A percentile compares a stretch with the other conserved stretches of the same genome.
Conservation (phyloP, 2,888 invertebrate species). For the Thysanoteuthis rhombus region DNA sequence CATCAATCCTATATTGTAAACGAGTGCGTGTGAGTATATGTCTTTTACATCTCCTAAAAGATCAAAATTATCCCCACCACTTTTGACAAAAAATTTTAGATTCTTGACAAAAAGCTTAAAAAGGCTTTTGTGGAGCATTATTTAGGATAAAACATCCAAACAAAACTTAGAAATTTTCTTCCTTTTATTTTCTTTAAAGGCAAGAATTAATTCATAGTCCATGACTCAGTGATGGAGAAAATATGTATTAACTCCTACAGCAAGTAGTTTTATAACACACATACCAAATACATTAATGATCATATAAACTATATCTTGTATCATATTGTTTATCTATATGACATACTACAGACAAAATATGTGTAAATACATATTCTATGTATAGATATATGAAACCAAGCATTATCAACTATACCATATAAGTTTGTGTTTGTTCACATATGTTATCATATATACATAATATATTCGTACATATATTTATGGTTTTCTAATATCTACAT, state of each 20-base stretch:
- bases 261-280: too few relatives aligned
- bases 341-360: too few relatives aligned
- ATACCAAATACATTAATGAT: too few relatives aligned
- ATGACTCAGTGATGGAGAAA: not conserved
- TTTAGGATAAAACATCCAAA: not conserved
- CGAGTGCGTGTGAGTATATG: not conserved
- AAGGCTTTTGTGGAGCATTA: not conserved
- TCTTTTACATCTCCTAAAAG: not conserved
- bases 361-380: too few relatives aligned
- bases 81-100: not conserved
- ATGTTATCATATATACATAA: too few relatives aligned
- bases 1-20: too few relatives aligned
- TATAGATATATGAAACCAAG: too few relatives aligned
- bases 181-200: not conserved
- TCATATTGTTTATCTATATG: too few relatives aligned
- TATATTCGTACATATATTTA: not conserved
- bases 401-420: too few relatives aligned
- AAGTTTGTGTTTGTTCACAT: not conserved
- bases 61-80: not conserved
- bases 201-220: not conserved
- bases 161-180: not conserved
- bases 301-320: too few relatives aligned
- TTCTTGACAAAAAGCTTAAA: not conserved
- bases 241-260: not conserved
- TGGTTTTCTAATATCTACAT: not conserved